Conservation (phyloP, 2,113 vertebrate genomes). For the Crotalus viridis region DNA sequence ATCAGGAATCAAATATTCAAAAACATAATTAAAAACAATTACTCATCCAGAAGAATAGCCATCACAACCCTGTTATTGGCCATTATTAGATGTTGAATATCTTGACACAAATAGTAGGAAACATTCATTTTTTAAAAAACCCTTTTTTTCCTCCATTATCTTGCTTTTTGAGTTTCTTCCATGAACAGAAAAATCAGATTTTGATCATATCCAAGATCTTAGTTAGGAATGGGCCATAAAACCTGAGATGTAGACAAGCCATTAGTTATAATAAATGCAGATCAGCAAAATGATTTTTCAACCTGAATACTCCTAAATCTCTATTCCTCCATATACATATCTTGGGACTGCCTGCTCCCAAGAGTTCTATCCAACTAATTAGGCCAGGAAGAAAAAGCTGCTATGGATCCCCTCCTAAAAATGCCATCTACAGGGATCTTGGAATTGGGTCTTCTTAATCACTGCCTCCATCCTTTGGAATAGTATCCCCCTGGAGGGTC, state of each 20-base stretch:
- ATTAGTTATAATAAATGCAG: not conserved
- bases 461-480: not conserved
- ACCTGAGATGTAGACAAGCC: not conserved
- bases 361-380: not conserved
- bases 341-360: not conserved
- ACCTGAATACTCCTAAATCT: not conserved
- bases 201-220: not conserved
- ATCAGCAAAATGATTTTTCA: not conserved
- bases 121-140: not conserved
- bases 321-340: not conserved
- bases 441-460: not conserved
- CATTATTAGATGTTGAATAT: not conserved
- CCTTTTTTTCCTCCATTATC: not conserved
- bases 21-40: not conserved
- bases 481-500: not conserved
- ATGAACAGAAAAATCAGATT: not conserved
- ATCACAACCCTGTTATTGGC: not conserved
- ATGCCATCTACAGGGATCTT: not conserved
- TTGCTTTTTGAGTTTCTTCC: not conserved
- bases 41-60: not conserved
- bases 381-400: not conserved
- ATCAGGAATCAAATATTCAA: not conserved
- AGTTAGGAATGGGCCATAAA: not conserved
- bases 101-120: not conserved
- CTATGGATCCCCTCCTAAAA: not conserved